Percentiles rank a stretch among this genome's conserved stretches.
Conservation (phyloP, 2,888 invertebrate species). For the Rhagium mordax region DNA sequence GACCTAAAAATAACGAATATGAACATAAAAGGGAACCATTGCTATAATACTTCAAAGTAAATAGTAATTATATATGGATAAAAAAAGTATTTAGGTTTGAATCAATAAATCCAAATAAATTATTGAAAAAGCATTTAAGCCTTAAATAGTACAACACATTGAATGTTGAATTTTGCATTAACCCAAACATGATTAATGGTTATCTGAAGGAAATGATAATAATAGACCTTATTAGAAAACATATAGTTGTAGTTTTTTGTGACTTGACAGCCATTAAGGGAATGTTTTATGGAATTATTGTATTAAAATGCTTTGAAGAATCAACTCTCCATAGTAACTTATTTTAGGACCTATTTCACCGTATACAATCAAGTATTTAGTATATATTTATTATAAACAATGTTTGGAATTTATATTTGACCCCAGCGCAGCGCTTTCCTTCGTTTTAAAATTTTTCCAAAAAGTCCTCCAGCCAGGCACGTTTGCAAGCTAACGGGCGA, state of each 20-base stretch:
- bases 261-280: background rate
- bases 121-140: conserved; percentile 4
- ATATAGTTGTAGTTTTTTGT: conserved; percentile 5
- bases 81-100: conserved; percentile 2
- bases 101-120: conserved; percentile 8
- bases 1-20: conserved; percentile 17
- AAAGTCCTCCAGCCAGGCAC: too few relatives aligned
- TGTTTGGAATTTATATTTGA: too few relatives aligned
- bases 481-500: too few relatives aligned
- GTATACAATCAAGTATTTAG: too few relatives aligned
- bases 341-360: background rate
- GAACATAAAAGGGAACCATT: background rate
- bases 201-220: background rate
- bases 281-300: background rate
- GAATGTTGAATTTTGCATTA: background rate
- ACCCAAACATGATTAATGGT: conserved; percentile 14
- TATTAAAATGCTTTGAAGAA: background rate
- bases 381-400: too few relatives aligned
- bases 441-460: too few relatives aligned
- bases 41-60: conserved; percentile 2
- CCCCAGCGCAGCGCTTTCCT: too few relatives aligned
- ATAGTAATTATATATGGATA: background rate
- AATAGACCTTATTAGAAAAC: background rate
- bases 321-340: background rate
- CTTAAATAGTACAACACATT: conserved; percentile 1